Percentiles rank a stretch among this genome's conserved stretches.
Conservation (phyloP, 64 coral and sea anemone species). For the Pachyseris speciosa region DNA sequence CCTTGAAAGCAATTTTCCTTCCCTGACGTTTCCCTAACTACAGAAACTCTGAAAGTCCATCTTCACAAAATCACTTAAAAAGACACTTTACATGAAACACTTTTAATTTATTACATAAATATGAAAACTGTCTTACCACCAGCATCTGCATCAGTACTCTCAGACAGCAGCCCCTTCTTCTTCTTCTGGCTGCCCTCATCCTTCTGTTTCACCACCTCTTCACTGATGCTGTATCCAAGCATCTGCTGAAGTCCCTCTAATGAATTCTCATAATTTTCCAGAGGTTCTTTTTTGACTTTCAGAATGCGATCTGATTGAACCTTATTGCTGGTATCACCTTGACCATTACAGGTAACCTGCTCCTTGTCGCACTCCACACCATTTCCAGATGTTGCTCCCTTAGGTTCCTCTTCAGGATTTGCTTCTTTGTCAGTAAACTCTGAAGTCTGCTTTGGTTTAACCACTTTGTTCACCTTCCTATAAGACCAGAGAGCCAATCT, state of each 20-base stretch:
- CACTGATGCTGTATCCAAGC: conserved; percentile 9
- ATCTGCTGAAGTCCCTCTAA: conserved; percentile 13
- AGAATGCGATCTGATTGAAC: not conserved
- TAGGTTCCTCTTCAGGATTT: not conserved
- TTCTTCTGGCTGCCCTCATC: not conserved
- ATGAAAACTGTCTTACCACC: not conserved
- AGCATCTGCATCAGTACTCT: conserved; percentile 18
- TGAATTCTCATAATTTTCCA: conserved; percentile 2
- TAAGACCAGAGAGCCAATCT: not conserved
- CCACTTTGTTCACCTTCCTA: conserved; percentile 3
- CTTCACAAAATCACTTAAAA: no score
- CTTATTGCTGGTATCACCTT: not conserved
- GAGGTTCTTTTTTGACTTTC: not conserved
- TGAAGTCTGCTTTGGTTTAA: not conserved
- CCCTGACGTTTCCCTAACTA: no score
- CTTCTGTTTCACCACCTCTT: not conserved
- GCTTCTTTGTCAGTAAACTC: not conserved
- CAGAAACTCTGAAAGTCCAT: no score
- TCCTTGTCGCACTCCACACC: not conserved
- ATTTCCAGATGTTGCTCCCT: not conserved
- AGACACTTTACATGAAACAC: no score
- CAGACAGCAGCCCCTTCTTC: conserved; percentile 10
- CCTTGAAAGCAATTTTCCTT: no score
- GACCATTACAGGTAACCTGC: not conserved
- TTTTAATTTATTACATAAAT: no score